Evolutionary conservation across 2,113 vertebrate genomes (phyloP), one percentile per base, ranked within the genome.

Genomic region (Phaethornis superciliosus): DNA sequence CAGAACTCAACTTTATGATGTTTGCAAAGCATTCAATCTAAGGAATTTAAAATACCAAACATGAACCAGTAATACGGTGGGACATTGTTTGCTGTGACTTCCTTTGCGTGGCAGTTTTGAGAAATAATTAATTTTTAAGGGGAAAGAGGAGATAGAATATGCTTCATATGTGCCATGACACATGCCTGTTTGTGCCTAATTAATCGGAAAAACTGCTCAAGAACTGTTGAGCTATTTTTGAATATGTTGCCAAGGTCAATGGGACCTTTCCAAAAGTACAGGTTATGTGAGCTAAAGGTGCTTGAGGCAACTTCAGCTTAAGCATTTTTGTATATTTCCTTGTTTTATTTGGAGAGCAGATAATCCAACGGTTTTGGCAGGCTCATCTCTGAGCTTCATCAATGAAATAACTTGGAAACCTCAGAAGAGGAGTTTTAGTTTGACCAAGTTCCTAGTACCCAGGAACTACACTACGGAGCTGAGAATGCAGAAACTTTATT

Each of bases 71-170:
- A 89, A 84, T 71, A 55, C 15, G 44, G 7, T 54, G 35, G 52
- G 65, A 80, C 59, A 60, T 10, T 65, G 28, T n/a, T 91, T 89
- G 10, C 54, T 91, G 51, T 85, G 72, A 68, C 24, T 60, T 75
- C 59, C 20, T 89, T 71, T 81, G 32, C 37, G 35, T 1, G n/a
- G 13, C 40, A 86, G 44, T 81, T 96, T 86, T 75, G 60, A 93
- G 56, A 96, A 92, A 90, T 58, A 90, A 88, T 95, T 88, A 84
- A 92, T 95, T 93, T 96, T 96, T 95, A 86, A 94, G 90, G 12
- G 49, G 85, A 86, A 92, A 88, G 68, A 91, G 8, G 30, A 92
- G 46, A 74, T 8, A 75, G 56, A 90, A 92, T 74, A 88, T 4
- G 11, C 37, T 84, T 37, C 32, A 68, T 71, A 32, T 84, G 22